Evolutionary conservation across 1,140 invertebrate genomes (phyloP).

Genomic region (Tribolium madens): DNA sequence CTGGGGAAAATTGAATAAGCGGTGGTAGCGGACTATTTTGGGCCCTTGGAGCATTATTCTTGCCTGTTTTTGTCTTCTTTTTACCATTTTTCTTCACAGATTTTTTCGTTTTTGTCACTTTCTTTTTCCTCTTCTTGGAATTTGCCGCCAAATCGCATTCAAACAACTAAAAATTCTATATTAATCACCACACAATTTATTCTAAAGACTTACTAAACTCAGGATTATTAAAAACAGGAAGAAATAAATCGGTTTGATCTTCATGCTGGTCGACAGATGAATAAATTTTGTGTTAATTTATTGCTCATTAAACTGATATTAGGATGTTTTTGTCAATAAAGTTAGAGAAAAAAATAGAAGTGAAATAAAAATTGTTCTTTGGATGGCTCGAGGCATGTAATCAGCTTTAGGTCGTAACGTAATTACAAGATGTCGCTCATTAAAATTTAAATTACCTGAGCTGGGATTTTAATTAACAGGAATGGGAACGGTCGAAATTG

Average conservation of each 20-base stretch:
- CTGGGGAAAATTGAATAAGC: neutral
- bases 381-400: neutral
- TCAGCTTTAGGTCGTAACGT: neutral
- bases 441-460: neutral
- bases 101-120: neutral
- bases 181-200: neutral
- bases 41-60: neutral
- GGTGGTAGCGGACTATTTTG: neutral
- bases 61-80: neutral
- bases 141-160: neutral
- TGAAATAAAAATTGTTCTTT: neutral
- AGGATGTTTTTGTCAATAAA: neutral
- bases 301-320: neutral
- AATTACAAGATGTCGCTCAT: neutral
- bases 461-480: neutral
- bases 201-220: neutral
- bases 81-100: neutral
- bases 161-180: neutral
- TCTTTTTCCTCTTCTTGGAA: neutral
- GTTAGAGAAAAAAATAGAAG: neutral
- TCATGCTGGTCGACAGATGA: neutral
- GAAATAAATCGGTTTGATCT: neutral
- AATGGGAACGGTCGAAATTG: neutral
- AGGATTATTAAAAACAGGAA: constrained; percentile 7
- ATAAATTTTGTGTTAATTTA: neutral